Evolutionary conservation across 2,113 vertebrate genomes (phyloP), one percentile per base, ranked within the genome.

Genomic region (Murina feae): DNA sequence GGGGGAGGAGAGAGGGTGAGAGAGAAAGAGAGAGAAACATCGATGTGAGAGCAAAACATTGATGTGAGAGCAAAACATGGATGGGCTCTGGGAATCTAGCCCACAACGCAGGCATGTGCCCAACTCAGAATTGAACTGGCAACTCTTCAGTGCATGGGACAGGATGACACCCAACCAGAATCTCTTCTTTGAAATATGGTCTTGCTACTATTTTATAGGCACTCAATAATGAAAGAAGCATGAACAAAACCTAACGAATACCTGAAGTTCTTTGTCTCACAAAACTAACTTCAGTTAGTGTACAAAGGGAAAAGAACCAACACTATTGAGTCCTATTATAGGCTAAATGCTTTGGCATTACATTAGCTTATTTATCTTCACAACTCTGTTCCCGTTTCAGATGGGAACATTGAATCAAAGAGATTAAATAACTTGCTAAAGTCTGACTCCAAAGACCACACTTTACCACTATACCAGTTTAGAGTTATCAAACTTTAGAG

Each of bases 351-450:
- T 79, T 79, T 83, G 63, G 42, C 53, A 69, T 93, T 32, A 55
- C 17, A 90, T 84, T 91, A 93, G 28, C 28, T 69, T 51, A 71
- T 47, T 94, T 82, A 76, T 75, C 30, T 39, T 88, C 78, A 88
- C 42, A 91, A 74, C 42, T 86, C 42, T 75, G 17, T 65, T 85
- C 42, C 53, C 71, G 49, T 74, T 74, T 88, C 71, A 60, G 47
- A 85, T 58, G 47, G 78, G 55, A 79, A 84, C 65, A 92, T 14
- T 60, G 35, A 86, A 86, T 80, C 30, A 53, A 84, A 55, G 42
- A 86, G 71, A 37, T 83, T 95, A 69, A 86, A 58, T 83, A 88
- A 91, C 23, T 63, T 86, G 49, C 53, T 79, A 60, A 90, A 28
- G 68, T 42, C 47, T 95, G 66, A 78, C 30, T 60, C 30, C 39